Evolutionary conservation across 2,797 vertebrate species (phyloP).

Genomic region (Enteromius viviparus): DNA sequence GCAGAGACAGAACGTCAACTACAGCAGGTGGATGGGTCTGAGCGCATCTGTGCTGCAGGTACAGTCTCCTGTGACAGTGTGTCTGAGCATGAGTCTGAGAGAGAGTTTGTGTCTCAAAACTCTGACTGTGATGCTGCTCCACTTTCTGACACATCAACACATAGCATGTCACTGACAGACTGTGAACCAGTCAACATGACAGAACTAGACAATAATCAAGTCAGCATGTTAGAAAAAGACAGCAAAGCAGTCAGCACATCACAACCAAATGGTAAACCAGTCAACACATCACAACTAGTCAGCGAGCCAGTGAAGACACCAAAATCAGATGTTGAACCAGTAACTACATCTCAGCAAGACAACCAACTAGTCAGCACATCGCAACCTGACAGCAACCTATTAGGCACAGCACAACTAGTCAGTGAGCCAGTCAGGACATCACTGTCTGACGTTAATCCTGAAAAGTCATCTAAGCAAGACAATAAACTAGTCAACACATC

Average conservation of each 20-base stretch:
- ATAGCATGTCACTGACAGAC: conserved; percentile 7
- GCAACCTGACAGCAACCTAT: background rate
- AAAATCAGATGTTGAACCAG: background rate
- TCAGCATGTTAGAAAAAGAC: background rate
- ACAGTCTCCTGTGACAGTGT: conserved; percentile 37
- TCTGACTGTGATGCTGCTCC: conserved; percentile 37
- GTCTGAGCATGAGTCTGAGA: conserved; percentile 52
- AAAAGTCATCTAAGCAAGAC: background rate
- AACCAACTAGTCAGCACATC: background rate
- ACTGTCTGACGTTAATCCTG: background rate
- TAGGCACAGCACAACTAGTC: background rate
- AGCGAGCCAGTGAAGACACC: background rate
- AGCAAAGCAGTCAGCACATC: background rate
- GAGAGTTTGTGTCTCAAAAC: conserved; percentile 39
- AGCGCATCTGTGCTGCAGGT: conserved; percentile 50
- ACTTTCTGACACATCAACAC: conserved; percentile 39
- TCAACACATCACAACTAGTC: background rate
- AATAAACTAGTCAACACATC: background rate
- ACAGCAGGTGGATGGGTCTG: conserved; percentile 24
- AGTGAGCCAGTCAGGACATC: background rate
- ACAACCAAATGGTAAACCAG: conserved; percentile 6
- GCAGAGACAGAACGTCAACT: background rate
- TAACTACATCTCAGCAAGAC: background rate
- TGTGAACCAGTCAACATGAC: background rate
- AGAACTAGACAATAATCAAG: background rate